phyloP scores from a whole-genome alignment of 2,888 invertebrate species.

The Monoplex corrugatus region DNA sequence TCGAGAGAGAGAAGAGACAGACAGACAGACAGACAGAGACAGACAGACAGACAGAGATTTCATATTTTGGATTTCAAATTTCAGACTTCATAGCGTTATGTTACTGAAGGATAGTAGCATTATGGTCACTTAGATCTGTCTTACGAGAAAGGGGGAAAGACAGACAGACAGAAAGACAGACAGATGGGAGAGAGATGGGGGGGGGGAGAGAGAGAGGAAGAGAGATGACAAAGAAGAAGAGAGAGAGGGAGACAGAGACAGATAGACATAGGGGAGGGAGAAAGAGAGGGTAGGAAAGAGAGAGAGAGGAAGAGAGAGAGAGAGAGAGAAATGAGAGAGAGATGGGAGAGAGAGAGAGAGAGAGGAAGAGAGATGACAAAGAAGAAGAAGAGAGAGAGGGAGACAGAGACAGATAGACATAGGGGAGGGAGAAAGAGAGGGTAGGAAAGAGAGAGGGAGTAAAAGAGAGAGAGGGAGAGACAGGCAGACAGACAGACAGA shows the following conservation, averaged over 20 bases:
- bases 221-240: neutral
- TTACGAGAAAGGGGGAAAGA: too few species aligned
- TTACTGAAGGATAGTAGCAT: too few species aligned
- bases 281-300: neutral
- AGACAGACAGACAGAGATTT: conserved; percentile 13
- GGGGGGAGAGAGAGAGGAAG: neutral
- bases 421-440: too few species aligned
- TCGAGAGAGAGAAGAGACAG: neutral
- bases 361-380: neutral
- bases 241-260: too few species aligned
- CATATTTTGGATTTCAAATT: too few species aligned
- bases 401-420: neutral
- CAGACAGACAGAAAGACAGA: neutral
- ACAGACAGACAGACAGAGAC: conserved; percentile 26
- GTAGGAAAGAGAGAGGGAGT: too few species aligned
- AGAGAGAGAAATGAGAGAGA: neutral
- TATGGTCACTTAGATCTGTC: too few species aligned
- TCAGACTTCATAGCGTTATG: too few species aligned
- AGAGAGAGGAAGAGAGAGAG: neutral
- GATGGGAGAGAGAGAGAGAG: neutral
- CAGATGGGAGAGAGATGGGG: neutral
- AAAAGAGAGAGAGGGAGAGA: too few species aligned
- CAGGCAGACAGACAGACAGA: too few species aligned
- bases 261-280: neutral
- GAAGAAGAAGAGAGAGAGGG: neutral